Conservation (phyloP, 2,113 vertebrate genomes). For the Engystomops pustulosus region DNA sequence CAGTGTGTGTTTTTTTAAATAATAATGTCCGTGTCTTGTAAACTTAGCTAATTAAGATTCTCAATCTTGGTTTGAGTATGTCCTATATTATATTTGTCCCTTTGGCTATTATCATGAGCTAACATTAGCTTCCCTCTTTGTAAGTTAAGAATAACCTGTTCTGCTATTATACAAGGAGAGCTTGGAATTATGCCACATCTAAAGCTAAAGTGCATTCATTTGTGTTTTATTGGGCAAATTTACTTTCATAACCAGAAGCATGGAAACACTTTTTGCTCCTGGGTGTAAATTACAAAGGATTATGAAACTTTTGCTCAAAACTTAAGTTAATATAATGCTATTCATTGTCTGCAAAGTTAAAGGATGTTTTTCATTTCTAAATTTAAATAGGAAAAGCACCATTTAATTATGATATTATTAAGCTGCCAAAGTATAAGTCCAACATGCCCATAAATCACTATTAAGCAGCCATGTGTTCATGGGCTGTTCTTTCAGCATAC, state of each 20-base stretch:
- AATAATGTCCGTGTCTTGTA: neutral
- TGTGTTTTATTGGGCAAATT: conserved; percentile 16
- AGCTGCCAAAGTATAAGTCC: too few relatives aligned
- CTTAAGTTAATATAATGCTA: neutral
- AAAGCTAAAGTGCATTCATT: conserved; percentile 25
- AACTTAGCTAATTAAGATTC: conserved; percentile 17
- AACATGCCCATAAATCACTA: too few relatives aligned
- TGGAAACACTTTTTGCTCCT: conserved; percentile 35
- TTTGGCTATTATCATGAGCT: conserved; percentile 28
- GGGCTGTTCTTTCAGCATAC: too few relatives aligned
- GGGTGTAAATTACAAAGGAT: neutral
- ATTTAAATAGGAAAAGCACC: neutral
- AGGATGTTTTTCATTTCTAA: neutral
- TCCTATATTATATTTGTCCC: neutral
- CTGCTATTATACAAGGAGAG: conserved; percentile 32
- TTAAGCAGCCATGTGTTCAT: too few relatives aligned
- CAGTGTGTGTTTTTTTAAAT: neutral
- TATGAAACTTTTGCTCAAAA: neutral
- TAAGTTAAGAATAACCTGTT: conserved; percentile 51
- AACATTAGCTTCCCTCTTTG: conserved; percentile 10
- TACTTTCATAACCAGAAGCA: conserved; percentile 26
- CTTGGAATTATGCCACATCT: conserved; percentile 3
- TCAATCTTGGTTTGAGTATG: neutral
- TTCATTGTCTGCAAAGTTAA: neutral
- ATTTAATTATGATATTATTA: neutral